Conservation (phyloP, 2,113 vertebrate species). For the Protobothrops flavoviridis region DNA sequence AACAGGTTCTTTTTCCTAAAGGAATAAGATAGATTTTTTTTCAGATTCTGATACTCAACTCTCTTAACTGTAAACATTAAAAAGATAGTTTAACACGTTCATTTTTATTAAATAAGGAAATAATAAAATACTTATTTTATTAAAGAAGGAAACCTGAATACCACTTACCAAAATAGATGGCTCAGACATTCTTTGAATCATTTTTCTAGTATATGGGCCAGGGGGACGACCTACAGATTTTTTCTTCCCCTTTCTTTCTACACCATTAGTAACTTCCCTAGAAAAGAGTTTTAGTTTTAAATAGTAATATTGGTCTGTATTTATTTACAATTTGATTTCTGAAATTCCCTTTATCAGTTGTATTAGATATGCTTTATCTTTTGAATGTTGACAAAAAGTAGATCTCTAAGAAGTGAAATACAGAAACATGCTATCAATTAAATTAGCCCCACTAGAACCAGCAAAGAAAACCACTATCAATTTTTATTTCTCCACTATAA, state of each 20-base stretch:
- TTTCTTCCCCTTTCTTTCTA: constrained; percentile 89
- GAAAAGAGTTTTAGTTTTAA: constrained; percentile 59
- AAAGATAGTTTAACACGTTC: not conserved
- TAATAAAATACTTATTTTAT: not conserved
- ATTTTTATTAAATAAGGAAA: constrained; percentile 1
- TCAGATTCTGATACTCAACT: constrained; percentile 8
- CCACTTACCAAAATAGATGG: constrained; percentile 72
- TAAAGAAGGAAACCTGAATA: not conserved
- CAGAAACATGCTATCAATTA: not conserved
- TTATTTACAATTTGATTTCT: not conserved
- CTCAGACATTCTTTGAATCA: constrained; percentile 78
- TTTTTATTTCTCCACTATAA: not conserved
- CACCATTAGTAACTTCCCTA: constrained; percentile 85
- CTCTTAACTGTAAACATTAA: not conserved
- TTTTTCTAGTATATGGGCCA: constrained; percentile 83
- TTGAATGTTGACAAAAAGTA: not conserved
- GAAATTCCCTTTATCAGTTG: not conserved
- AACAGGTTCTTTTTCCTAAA: constrained; percentile 73
- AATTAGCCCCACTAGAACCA: not conserved
- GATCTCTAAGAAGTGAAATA: not conserved
- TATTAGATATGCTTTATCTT: not conserved
- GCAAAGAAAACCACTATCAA: not conserved
- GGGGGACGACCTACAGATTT: constrained; percentile 83
- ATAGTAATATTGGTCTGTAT: not conserved
- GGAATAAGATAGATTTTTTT: not conserved